Base-by-base conservation (phyloP, 2,888 invertebrate genomes). In the Tenthredo scrophulariae region DNA sequence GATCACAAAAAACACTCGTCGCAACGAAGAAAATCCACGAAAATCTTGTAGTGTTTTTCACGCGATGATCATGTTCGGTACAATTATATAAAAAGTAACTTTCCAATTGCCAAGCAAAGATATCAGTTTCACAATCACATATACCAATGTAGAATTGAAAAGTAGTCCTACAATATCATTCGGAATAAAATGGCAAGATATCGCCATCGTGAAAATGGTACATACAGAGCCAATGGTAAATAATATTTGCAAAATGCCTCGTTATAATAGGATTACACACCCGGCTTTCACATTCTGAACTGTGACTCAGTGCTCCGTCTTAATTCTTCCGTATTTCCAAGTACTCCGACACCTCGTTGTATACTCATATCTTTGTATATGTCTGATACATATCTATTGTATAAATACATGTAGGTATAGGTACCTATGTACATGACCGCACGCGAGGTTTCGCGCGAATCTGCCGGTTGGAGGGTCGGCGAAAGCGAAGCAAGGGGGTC, bases 401-500 rank as follows among this genome's bases (percentile, higher is more conserved):
- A 50, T 54, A 79, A 46, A 79, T 79, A 79, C 40, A 79, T 37
- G 7, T n/a, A n/a, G n/a, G n/a, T 62, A 37, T 58, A 75, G 13
- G 46, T 26, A 75, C 46, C n/a, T 18, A 62, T 80, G 62, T 37
- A 58, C 77, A 77, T 29, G 50, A 80, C 40, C 80, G 40, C 80
- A 62, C 37, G 80, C 80, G 58, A 40, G 80, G 62, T 62, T 58
- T 62, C 62, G 22, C 62, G n/a, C 22, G 50, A 62, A 62, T 62
- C 80, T 62, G 58, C 54, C 33, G 33, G 72, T 29, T 29, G 72
- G 22, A 67, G 70, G 65, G 50, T 70, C 54, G 70, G 83, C 22
- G 43, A 33, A 40, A 80, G 50, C 77, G 77, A 58, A 10, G 75
- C 22, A 58, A 75, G n/a, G 67, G 84, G 84, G 85, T 54, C 85